Evolutionary conservation across 2,113 vertebrate genomes (phyloP).

Genomic region (Rhinichthys klamathensis): DNA sequence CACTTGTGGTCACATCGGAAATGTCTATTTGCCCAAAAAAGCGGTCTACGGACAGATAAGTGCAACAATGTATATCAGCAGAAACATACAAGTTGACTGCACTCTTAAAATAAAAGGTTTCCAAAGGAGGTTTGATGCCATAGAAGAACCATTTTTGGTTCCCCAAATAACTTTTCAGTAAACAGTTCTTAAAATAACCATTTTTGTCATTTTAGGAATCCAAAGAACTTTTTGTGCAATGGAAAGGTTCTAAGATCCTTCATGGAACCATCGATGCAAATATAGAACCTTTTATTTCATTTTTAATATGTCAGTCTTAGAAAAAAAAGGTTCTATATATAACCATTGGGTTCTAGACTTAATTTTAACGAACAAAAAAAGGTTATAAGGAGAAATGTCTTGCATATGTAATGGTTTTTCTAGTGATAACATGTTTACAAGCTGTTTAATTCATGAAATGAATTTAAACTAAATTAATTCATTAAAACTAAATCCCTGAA

Average conservation of each 20-base stretch:
- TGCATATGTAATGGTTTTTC: neutral
- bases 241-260: too few species aligned
- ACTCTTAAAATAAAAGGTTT: neutral
- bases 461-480: neutral
- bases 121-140: neutral
- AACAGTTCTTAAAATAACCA: neutral
- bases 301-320: too few species aligned
- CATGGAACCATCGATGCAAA: too few species aligned
- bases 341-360: too few species aligned
- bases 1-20: neutral
- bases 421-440: neutral
- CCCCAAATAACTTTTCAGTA: neutral
- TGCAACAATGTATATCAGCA: neutral
- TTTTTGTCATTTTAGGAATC: neutral
- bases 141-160: neutral
- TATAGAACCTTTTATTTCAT: too few species aligned
- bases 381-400: too few species aligned
- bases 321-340: too few species aligned
- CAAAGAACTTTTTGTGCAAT: neutral
- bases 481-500: neutral
- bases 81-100: neutral
- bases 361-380: too few species aligned
- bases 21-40: conserved; percentile 34
- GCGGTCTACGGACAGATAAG: conserved; percentile 36
- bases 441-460: neutral